Evolutionary conservation across 64 coral and sea anemone genomes (phyloP).

Genomic region (Montipora cactus): DNA sequence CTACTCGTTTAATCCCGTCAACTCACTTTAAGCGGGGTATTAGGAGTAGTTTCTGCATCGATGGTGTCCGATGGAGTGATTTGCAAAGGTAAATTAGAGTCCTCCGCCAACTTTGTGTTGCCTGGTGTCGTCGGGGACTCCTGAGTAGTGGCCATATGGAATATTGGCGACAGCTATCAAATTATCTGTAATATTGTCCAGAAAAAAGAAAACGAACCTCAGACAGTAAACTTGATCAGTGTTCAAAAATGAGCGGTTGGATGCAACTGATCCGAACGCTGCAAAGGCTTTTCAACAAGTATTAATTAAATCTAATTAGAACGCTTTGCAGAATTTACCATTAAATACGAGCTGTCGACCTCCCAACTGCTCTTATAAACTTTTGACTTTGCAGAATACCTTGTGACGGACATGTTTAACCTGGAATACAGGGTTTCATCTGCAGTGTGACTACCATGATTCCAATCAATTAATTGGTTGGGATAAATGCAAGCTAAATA

Average conservation of each 20-base stretch:
- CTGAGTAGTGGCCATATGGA: not conserved
- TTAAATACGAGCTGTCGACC: not conserved
- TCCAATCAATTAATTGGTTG: not conserved
- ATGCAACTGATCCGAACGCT: too few species aligned
- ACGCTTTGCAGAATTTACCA: not conserved
- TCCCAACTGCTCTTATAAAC: not conserved
- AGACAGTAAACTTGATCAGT: not conserved
- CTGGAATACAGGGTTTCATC: not conserved
- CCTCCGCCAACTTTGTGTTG: not conserved
- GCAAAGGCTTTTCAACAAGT: too few species aligned
- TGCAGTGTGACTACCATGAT: not conserved
- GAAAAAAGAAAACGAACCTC: not conserved
- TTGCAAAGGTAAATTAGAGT: not conserved
- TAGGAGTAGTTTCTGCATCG: not conserved
- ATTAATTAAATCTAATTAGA: not conserved
- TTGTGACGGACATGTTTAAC: not conserved
- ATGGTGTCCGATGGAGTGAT: not conserved
- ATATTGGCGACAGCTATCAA: not conserved
- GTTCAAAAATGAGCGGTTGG: not conserved
- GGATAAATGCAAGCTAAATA: too few species aligned
- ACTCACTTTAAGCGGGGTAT: slow-evolving; percentile 28
- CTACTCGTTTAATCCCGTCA: not conserved
- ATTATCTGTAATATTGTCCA: not conserved
- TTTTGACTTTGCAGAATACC: not conserved
- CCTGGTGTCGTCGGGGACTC: slow-evolving; percentile 11